Base-by-base conservation (phyloP, 2,113 vertebrate species). In the Campylomormyrus tamandua region DNA sequence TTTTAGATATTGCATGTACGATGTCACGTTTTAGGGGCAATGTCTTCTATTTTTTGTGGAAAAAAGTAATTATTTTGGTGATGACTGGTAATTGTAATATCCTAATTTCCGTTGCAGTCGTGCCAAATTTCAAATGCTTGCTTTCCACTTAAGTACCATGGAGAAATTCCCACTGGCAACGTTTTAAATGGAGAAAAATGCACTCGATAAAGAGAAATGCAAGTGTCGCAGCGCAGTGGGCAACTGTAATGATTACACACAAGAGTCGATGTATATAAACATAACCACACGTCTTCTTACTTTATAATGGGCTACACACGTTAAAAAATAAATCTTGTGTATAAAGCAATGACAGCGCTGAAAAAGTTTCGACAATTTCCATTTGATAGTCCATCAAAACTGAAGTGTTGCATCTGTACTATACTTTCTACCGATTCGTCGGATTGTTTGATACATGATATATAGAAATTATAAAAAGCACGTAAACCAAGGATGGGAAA, bases 71-170 rank as follows among this genome's bases (percentile, higher is more conserved):
- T 84, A 1, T 35, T 87, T 50, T 27, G 48, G 49, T 87, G 27
- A 48, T 87, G 49, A 17, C 5, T 53, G 46, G 7, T 48, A 45
- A 48, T 17, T 53, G 49, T 52, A 53, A 52, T 35, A 53, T 87
- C 35, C 0, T 31, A 62, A 35, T 8, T 5, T 31, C 5, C 50
- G 2, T 19, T 11, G 31, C 19, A 45, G 5, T 31, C 53, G 8
- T 24, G 7, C 27, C 9, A 11, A 48, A 62, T n/a, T 46, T 56
- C 21, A 53, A 45, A 7, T 42, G 49, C 17, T 45, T 53, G 27
- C 49, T 87, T 80, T 53, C 48, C 88, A 49, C 66, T 90, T 88
- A 88, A 88, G 90, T 52, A 84, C 90, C 90, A 83, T 84, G 90
- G 87, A 88, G 86, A 90, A 88, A 83, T 86, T 87, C 86, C 85